A percentile compares a stretch with the other conserved stretches of the same genome.
phyloP scores from a whole-genome alignment of 1,140 invertebrate genomes.

The Parapsyche elsis region DNA sequence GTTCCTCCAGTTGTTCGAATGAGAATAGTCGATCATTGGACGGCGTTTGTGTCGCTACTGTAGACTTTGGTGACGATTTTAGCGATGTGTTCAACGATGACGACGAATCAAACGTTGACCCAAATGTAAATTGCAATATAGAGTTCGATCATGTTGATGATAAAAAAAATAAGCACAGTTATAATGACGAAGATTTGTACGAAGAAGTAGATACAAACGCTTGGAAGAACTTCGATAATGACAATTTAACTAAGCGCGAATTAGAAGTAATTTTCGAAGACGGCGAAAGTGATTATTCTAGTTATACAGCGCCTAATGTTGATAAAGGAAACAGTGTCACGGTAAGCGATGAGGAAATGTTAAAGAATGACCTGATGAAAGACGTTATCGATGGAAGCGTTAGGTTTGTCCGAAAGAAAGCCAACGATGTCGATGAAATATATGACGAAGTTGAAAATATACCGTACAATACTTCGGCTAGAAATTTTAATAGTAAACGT shows the following conservation, averaged over 20 bases:
- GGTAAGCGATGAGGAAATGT: neutral
- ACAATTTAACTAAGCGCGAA: slow-evolving; percentile 46
- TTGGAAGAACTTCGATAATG: slow-evolving; percentile 54
- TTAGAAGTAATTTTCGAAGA: slow-evolving; percentile 66
- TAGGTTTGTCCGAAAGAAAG: slow-evolving; percentile 45
- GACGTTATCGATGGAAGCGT: slow-evolving; percentile 49
- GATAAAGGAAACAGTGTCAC: slow-evolving; percentile 1
- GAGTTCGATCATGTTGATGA: slow-evolving; percentile 46
- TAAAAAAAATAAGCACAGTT: slow-evolving; percentile 52
- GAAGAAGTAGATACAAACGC: slow-evolving; percentile 62
- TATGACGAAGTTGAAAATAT: slow-evolving; percentile 25
- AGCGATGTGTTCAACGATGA: slow-evolving; percentile 50
- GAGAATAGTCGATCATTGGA: neutral
- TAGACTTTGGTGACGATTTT: slow-evolving; percentile 59
- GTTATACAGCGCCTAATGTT: slow-evolving; percentile 32
- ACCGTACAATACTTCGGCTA: slow-evolving; percentile 55
- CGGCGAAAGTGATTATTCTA: slow-evolving; percentile 64
- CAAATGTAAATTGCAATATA: slow-evolving; percentile 45
- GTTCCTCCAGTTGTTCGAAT: slow-evolving; percentile 9
- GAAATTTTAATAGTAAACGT: slow-evolving; percentile 56
- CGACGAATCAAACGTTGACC: slow-evolving; percentile 9
- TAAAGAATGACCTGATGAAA: slow-evolving; percentile 39
- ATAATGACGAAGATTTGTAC: slow-evolving; percentile 64
- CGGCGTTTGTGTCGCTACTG: slow-evolving; percentile 16
- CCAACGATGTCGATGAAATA: neutral